Evolutionary conservation across 2,113 vertebrate species (phyloP).

Genomic region (Mesitornis unicolor): DNA sequence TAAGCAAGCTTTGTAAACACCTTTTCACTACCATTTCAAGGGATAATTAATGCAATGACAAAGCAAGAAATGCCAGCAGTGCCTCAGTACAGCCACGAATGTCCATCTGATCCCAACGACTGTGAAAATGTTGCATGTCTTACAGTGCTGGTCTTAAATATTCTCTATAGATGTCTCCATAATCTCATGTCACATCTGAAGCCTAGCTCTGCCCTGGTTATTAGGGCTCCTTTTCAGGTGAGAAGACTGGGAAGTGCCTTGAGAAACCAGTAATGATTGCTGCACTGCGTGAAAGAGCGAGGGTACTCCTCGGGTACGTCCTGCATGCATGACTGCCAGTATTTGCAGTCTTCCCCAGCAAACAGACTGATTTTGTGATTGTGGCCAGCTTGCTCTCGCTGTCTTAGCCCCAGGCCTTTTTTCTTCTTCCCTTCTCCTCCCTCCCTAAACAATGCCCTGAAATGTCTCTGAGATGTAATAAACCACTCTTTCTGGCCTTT

Average conservation of each 20-base stretch:
- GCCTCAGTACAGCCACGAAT: background rate
- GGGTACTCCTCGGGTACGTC: background rate
- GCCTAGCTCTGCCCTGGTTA: background rate
- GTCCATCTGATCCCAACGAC: background rate
- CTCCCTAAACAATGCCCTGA: background rate
- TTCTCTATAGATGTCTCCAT: background rate
- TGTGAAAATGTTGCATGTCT: background rate
- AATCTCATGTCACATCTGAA: background rate
- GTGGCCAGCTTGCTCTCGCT: background rate
- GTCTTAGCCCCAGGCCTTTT: background rate
- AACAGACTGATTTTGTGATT: background rate
- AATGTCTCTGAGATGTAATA: background rate
- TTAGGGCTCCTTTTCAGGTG: background rate
- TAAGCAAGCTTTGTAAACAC: background rate
- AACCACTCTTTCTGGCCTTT: background rate
- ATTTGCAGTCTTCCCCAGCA: background rate
- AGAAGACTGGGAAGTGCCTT: background rate
- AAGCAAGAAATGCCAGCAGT: background rate
- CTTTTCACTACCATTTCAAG: background rate
- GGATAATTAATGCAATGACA: background rate
- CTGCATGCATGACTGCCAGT: background rate
- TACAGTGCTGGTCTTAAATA: background rate
- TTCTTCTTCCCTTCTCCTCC: background rate
- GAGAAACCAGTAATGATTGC: background rate
- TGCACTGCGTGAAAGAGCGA: background rate